Conservation (phyloP, 1,140 invertebrate genomes). For the Halesus radiatus region DNA sequence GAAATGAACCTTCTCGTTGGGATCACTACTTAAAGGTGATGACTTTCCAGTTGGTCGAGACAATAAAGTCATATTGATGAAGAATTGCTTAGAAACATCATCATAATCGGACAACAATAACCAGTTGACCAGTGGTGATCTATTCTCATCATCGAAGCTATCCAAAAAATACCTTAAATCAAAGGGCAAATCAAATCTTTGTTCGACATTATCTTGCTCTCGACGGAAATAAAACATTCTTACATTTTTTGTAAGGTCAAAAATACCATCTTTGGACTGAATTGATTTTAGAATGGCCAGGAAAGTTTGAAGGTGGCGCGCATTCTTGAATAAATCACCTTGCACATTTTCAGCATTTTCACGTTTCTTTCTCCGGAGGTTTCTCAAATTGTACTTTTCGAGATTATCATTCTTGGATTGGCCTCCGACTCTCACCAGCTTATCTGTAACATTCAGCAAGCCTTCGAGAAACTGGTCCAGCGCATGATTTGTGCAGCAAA, state of each 20-base stretch:
- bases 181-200: neutral
- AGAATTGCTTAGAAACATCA: neutral
- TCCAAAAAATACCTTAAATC: slow-evolving; percentile 3
- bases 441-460: slow-evolving; percentile 70
- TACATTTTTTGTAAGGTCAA: slow-evolving; percentile 10
- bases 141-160: neutral
- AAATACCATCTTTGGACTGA: slow-evolving; percentile 20
- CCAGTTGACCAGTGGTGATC: slow-evolving; percentile 34
- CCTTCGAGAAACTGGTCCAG: slow-evolving; percentile 91
- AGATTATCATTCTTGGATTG: slow-evolving; percentile 76
- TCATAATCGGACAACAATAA: slow-evolving; percentile 47
- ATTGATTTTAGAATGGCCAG: neutral
- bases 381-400: slow-evolving; percentile 66
- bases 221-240: neutral
- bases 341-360: too few relatives aligned
- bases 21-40: too few relatives aligned
- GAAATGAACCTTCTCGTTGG: too few relatives aligned
- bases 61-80: too few relatives aligned
- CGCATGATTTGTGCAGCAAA: slow-evolving; percentile 91
- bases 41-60: too few relatives aligned
- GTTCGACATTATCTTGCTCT: neutral
- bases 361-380: slow-evolving; percentile 46
- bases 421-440: slow-evolving; percentile 81
- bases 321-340: too few relatives aligned
- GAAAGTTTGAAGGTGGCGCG: too few relatives aligned